A percentile compares a stretch with the other conserved stretches of the same genome.
These are phyloP conservation scores for Catocala sponsa DNA, from an alignment of 2,888 invertebrate species.

Conservation along the genomic window DNA sequence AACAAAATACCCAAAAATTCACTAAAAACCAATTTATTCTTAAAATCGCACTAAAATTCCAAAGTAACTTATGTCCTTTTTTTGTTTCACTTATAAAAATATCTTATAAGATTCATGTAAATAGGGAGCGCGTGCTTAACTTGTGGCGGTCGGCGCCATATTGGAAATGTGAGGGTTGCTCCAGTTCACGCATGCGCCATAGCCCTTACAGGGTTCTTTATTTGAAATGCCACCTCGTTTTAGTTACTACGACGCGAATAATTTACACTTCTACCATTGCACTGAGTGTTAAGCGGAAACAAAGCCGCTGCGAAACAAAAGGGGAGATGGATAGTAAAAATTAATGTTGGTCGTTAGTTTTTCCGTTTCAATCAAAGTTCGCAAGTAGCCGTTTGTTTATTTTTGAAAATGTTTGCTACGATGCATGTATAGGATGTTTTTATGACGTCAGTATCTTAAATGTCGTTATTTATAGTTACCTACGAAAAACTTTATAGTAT, in stretches of 20 bases:
- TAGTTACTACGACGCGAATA: conserved; percentile 45
- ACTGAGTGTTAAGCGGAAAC: conserved; percentile 50
- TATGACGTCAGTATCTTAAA: conserved; percentile 23
- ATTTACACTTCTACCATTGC: conserved; percentile 48
- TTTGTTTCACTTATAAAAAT: conserved; percentile 32
- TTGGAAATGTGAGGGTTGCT: conserved; percentile 78
- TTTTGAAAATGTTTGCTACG: conserved; percentile 23
- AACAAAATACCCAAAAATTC: conserved; percentile 29
- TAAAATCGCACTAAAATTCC: conserved; percentile 9
- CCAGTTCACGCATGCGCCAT: conserved; percentile 76
- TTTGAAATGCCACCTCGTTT: conserved; percentile 62
- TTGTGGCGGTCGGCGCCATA: conserved; percentile 84
- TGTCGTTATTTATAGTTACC: conserved; percentile 16
- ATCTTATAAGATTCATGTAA: conserved; percentile 57
- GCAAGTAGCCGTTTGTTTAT: conserved; percentile 39
- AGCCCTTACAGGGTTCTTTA: conserved; percentile 65
- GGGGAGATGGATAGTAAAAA: conserved; percentile 43
- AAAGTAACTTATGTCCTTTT: conserved; percentile 6
- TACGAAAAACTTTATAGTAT: no score
- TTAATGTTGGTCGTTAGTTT: conserved; percentile 31
- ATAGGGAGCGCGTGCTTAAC: conserved; percentile 79
- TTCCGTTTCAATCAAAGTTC: conserved; percentile 24
- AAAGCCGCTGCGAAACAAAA: conserved; percentile 50
- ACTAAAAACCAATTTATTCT: conserved; percentile 27
- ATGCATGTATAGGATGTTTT: conserved; percentile 11